Base-by-base conservation (phyloP, 2,797 vertebrate species). In the Galago senegalensis region DNA sequence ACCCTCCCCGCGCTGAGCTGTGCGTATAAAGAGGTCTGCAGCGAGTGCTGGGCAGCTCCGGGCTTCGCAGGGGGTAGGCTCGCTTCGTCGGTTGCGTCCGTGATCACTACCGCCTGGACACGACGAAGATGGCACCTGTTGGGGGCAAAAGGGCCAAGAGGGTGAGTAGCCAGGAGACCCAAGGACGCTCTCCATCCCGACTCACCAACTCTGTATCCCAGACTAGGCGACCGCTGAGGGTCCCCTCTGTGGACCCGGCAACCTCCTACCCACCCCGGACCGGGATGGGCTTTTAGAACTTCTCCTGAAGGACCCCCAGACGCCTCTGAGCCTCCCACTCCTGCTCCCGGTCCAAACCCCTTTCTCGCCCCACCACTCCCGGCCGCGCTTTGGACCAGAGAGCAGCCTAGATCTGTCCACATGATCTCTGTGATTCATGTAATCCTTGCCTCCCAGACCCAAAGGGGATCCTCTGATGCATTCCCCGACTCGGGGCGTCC, bases 81-180 rank as follows among this genome's bases (percentile, higher is more conserved):
- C 20, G 6, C 17, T 4, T 80, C 13, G 2, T 25, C 23, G 3
- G 25, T 73, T 4, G 7, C 79, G 0, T 27, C 72, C 72, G 40
- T 11, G 27, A 58, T 11, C 1, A 37, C n/a, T 2, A 12, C 29
- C 4, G 16, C 21, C 43, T 12, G 7, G 46, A 53, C 23, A n/a
- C 56, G 40, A 3, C 56, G 56, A 60, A 87, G 65, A 96, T 98
- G 98, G 94, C 96, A 72, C 97, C 94, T 2, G 16, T 61, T 21
- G 96, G 72, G 10, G 89, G 53, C 31, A 96, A 92, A 93, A 95
- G 80, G 20, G 61, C 75, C 81, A 98, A 97, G 76, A 98, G 79
- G 97, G 98, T 98, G 93, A 97, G 95, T 87, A 1, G 91, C 20
- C 25, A 0, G 91, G 40, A 31, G 8, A 11, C 72, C 37, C 2